Evolutionary conservation across 2,888 invertebrate species (phyloP), one percentile per base, ranked within the genome.

Genomic region (Epirrhoe tristata): DNA sequence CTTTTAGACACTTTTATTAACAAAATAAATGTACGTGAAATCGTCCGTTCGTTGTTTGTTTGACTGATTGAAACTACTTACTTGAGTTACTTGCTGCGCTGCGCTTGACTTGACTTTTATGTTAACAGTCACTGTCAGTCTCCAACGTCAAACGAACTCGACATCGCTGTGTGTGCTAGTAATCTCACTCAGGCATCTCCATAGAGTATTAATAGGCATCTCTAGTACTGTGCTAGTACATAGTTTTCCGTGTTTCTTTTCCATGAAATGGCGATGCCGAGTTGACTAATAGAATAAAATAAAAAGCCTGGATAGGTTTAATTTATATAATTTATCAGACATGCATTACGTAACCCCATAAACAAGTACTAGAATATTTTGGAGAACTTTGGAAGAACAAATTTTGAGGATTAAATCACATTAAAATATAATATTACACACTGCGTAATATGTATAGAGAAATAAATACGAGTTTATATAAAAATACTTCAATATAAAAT

Each of bases 51-150:
- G 48, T 48, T 48, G 14, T n/a, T 46, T 14, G 48, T 48, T 48
- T 48, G 48, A 48, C 48, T 48, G 48, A 48, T 16, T 16, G 48
- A 16, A n/a, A n/a, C n/a, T n/a, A n/a, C n/a, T n/a, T n/a, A 43
- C 8, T 43, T 12, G 12, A 2, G 5, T 12, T 12, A 43, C 32
- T n/a, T 43, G 46, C 46, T n/a, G 46, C n/a, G 6, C 6, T 48
- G 6, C 48, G 48, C 48, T 48, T 48, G 48, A 6, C 36, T 43
- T 12, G 12, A 43, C 12, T 36, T 0, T 2, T 0, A 12, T 8
- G 8, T 36, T 46, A 46, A n/a, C 12, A 14, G 48, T 48, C 48
- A 48, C 48, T 48, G 48, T 48, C 48, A 48, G 48, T 48, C 14
- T 48, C 48, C 14, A 48, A 48, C 7, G 48, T 48, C 16, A 48